Evolutionary conservation across 37 sponge, comb jelly and placozoan genomes (phyloP).

Genomic region (Theonella swinhoei): DNA sequence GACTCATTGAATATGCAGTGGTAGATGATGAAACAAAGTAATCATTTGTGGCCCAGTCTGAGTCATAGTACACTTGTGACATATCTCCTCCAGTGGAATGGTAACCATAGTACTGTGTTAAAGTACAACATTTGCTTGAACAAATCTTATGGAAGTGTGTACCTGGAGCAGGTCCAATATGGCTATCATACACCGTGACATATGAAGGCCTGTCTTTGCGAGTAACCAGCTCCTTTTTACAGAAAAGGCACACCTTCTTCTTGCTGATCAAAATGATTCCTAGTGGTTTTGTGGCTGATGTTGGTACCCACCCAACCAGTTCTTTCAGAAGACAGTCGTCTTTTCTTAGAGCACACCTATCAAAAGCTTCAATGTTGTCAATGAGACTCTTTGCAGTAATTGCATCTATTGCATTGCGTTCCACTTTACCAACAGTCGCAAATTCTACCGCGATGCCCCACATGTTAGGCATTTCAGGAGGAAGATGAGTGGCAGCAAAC

Average conservation of each 20-base stretch:
- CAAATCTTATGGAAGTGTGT: conserved; percentile 55
- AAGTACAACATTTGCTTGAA: background rate
- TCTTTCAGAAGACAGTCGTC: conserved; percentile 14
- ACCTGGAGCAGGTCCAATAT: conserved; percentile 31
- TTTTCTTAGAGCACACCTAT: background rate
- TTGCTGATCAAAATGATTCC: conserved; percentile 20
- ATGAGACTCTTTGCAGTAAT: background rate
- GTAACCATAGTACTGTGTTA: conserved; percentile 49
- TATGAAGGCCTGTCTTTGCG: conserved; percentile 33
- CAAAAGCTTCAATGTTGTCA: conserved; percentile 24
- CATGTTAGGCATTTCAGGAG: conserved; percentile 16
- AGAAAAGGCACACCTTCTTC: background rate
- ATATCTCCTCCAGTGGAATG: background rate
- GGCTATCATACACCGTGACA: conserved; percentile 21
- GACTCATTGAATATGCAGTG: conserved; percentile 36
- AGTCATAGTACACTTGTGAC: conserved; percentile 5
- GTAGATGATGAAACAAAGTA: conserved; percentile 32
- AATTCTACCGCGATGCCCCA: conserved; percentile 30
- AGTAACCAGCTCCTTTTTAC: conserved; percentile 1
- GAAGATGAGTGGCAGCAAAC: conserved; percentile 21
- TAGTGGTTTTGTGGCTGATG: conserved; percentile 1
- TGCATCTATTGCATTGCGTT: background rate
- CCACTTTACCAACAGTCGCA: conserved; percentile 9
- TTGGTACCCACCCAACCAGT: background rate
- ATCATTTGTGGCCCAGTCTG: background rate